phyloP scores from a whole-genome alignment of 2,888 invertebrate species.

The Euclidia mi region DNA sequence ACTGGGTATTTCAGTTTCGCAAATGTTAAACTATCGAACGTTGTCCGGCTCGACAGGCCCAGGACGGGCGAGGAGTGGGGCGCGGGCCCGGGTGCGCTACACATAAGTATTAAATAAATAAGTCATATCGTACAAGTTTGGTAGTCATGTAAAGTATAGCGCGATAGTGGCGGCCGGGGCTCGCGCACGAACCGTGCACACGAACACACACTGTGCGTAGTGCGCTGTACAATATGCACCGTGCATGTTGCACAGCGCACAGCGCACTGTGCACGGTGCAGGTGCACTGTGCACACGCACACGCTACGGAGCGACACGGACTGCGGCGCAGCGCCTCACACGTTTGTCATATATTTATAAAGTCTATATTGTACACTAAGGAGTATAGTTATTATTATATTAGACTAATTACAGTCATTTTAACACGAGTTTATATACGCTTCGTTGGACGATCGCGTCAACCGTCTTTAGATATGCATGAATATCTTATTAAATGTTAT shows the following conservation, averaged over 20 bases:
- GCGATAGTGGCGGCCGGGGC: slow-evolving; percentile 32
- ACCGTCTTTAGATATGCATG: slow-evolving; percentile 43
- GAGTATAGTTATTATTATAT: slow-evolving; percentile 34
- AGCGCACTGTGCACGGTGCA: too few species aligned
- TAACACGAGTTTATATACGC: slow-evolving; percentile 31
- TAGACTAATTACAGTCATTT: slow-evolving; percentile 40
- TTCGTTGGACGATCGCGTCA: slow-evolving; percentile 37
- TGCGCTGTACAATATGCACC: too few species aligned
- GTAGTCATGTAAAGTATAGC: slow-evolving; percentile 67
- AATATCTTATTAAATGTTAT: slow-evolving; percentile 30
- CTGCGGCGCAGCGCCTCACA: slow-evolving; percentile 11
- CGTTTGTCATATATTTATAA: slow-evolving; percentile 32
- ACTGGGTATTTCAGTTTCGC: slow-evolving; percentile 53
- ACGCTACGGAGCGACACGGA: too few species aligned
- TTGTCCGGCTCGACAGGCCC: slow-evolving; percentile 51
- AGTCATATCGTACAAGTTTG: slow-evolving; percentile 75
- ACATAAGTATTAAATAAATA: slow-evolving; percentile 67
- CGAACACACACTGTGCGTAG: slow-evolving; percentile 41
- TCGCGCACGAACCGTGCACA: slow-evolving; percentile 19
- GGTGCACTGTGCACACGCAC: too few species aligned
- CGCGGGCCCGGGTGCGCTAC: slow-evolving; percentile 45
- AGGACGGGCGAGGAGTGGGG: slow-evolving; percentile 16
- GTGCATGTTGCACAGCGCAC: too few species aligned
- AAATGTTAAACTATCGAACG: slow-evolving; percentile 43
- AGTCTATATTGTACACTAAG: slow-evolving; percentile 33